Base-by-base conservation (phyloP, 2,888 invertebrate genomes). In the Spisula subtruncata region DNA sequence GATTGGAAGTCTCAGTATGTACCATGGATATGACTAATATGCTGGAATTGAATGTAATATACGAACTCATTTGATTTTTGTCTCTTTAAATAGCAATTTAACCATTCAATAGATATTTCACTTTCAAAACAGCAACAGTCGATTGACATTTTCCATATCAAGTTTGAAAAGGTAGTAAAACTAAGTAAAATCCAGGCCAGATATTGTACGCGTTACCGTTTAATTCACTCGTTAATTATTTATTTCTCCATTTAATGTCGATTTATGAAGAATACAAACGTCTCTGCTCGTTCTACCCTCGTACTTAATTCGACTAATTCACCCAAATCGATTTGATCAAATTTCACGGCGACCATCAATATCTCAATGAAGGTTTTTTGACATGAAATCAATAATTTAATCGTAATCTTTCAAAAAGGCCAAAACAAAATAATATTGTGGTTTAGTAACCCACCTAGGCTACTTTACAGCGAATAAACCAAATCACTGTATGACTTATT, bases 291-390 rank as follows among this genome's bases (percentile, higher is more conserved):
- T 25, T 25, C n/a, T n/a, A n/a, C n/a, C 20, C n/a, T 66, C 60
- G 60, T 12, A 66, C 60, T 66, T 25, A 66, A n/a, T 66, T 66
- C 25, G 12, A n/a, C 25, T 66, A 66, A 66, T 66, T 66, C n/a
- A 66, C 60, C 25, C 6, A n/a, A 66, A 66, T 66, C 60, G 60
- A 66, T 66, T 66, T 66, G 60, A 66, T 66, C 60, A 66, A 66
- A 66, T 66, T 66, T 66, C 25, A 25, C 6, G 60, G 60, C 60
- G n/a, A 66, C 60, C 60, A 66, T 66, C 25, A 66, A 25, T 10
- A 25, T 66, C 25, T 25, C 25, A 66, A 25, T 66, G 60, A 66
- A 66, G 25, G 60, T 25, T 66, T 66, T 66, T 66, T 66, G 60
- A 66, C 60, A 66, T 66, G n/a, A 66, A 25, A 4, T n/a, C 25